phyloP scores from a whole-genome alignment of 2,888 invertebrate genomes.

The Dryococelus australis region DNA sequence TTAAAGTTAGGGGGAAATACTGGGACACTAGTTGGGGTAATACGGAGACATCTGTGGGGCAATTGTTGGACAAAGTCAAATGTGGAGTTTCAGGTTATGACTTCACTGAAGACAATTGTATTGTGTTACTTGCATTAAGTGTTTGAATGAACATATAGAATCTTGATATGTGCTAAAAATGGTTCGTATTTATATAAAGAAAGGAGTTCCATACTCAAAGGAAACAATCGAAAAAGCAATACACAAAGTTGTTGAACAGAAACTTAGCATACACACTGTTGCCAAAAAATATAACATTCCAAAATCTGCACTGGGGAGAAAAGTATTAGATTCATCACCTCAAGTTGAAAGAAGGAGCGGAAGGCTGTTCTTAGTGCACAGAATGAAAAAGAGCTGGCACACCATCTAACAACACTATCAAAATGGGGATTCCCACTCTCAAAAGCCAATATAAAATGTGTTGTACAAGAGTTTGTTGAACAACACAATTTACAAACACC shows the following conservation, averaged over 20 bases:
- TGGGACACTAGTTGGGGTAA: too few relatives aligned
- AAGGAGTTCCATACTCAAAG: not conserved
- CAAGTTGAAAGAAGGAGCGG: not conserved
- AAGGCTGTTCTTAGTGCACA: not conserved
- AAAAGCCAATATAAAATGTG: not conserved
- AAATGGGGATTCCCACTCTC: conserved; percentile 29
- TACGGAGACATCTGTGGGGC: not conserved
- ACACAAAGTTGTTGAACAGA: not conserved
- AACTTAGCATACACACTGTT: not conserved
- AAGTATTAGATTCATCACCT: not conserved
- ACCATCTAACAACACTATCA: not conserved
- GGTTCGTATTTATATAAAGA: not conserved
- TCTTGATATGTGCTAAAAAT: not conserved
- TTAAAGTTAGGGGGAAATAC: not conserved
- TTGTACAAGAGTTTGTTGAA: conserved; percentile 21
- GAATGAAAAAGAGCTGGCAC: not conserved
- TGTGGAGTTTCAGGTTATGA: not conserved
- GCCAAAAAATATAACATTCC: not conserved
- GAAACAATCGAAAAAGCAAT: not conserved
- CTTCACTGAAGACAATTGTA: not conserved
- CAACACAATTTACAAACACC: not conserved
- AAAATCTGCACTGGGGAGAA: not conserved
- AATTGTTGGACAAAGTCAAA: not conserved
- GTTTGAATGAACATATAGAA: not conserved
- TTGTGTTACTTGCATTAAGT: not conserved